Base-by-base conservation (phyloP, 2,797 vertebrate genomes). In the Champsocephalus esox region DNA sequence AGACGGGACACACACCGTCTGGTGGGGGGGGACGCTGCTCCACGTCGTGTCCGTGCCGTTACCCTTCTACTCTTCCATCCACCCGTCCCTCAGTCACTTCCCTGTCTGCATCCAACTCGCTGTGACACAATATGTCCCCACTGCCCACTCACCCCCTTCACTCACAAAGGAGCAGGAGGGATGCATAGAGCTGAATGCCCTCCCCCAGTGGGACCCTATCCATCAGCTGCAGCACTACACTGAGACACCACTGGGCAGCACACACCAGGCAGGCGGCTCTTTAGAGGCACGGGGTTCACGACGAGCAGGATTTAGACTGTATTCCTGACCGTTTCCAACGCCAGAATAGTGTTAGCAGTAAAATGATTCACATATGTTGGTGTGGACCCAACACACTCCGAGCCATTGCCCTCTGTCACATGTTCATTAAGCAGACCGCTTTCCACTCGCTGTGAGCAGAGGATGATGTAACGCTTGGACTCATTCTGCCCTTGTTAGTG, bases 401-500 rank as follows among this genome's bases (percentile, higher is more conserved):
- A 32, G 49, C 38, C 9, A 12, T 4, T 41, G 50, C 14, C 32
- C 58, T 65, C 12, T 19, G 12, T 87, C 87, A 82, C 89, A 73
- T 77, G 84, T 58, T 71, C 64, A 75, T 82, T 82, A 80, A 81
- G 57, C 72, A 51, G 44, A 63, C 28, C 58, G 63, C 79, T 72
- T 52, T 79, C 55, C 55, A 24, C 63, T 76, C 70, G 68, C 41
- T 68, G 55, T 75, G 69, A 85, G 77, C 70, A 55, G 66, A 65
- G 79, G 72, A 72, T 92, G 89, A 92, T 84, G 88, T 89, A 88
- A 90, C 68, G 13, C n/a, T 82, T 81, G 48, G 67, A 83, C 58
- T 81, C 83, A 84, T 77, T 77, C 75, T 24, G 71, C 62, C 82
- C 76, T 81, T 83, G 77, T 87, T 87, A 58, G 71, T 75, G 77